These are phyloP conservation scores for Andrena bicolor DNA, from an alignment of 2,888 invertebrate species.

Conservation along the genomic window DNA sequence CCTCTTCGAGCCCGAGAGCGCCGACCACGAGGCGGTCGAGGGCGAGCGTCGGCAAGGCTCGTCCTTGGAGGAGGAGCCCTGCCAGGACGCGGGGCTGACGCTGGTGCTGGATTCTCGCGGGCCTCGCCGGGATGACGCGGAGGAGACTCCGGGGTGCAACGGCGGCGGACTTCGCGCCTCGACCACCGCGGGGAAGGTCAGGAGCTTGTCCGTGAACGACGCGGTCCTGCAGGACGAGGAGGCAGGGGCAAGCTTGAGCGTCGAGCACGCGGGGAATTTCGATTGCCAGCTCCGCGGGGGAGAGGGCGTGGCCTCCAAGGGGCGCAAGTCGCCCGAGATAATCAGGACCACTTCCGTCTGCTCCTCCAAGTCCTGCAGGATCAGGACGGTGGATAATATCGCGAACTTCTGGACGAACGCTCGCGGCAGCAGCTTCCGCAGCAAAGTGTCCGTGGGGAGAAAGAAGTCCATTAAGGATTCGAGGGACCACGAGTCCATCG, in stretches of 20 bases:
- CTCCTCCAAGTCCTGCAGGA: slow-evolving; percentile 63
- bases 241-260: slow-evolving; percentile 11
- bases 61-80: rapidly evolving
- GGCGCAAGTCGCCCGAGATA: slow-evolving; percentile 29
- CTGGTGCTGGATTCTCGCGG: slow-evolving; percentile 8
- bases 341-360: slow-evolving; percentile 45
- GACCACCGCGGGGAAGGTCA: slow-evolving; percentile 25
- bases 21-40: neutral
- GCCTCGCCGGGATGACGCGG: neutral
- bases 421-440: slow-evolving; percentile 73
- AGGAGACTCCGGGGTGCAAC: neutral
- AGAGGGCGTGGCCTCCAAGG: neutral
- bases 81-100: neutral
- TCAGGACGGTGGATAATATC: slow-evolving; percentile 75
- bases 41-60: neutral
- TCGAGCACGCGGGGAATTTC: neutral
- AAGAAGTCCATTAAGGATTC: slow-evolving; percentile 72
- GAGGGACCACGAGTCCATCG: slow-evolving; percentile 68
- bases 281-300: neutral
- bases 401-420: slow-evolving; percentile 73
- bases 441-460: slow-evolving; percentile 64
- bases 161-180: neutral
- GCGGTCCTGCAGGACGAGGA: slow-evolving; percentile 31
- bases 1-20: slow-evolving; percentile 62
- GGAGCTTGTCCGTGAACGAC: slow-evolving; percentile 53